phyloP scores from a whole-genome alignment of 1,140 invertebrate species.

The Drosophila busckii region DNA sequence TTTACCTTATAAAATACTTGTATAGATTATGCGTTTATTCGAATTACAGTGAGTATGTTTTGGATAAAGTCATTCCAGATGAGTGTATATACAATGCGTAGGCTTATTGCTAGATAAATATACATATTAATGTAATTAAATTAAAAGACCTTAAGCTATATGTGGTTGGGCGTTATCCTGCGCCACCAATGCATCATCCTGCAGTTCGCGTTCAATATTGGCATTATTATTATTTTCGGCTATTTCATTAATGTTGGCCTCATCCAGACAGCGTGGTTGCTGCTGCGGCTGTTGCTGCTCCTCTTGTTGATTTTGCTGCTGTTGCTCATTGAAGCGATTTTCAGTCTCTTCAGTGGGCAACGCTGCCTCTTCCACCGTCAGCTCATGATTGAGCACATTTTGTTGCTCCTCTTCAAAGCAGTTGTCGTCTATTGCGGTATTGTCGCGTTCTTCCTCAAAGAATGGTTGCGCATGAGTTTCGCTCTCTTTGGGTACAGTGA shows the following conservation, averaged over 20 bases:
- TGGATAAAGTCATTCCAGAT: no score
- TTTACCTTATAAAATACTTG: not conserved
- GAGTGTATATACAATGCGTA: no score
- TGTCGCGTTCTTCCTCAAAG: not conserved
- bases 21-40: not conserved
- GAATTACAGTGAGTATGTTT: no score
- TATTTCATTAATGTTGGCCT: constrained; percentile 76
- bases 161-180: constrained; percentile 42
- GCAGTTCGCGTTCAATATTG: constrained; percentile 73
- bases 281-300: constrained; percentile 7
- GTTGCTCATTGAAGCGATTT: constrained; percentile 66
- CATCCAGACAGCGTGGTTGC: constrained; percentile 42
- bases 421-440: constrained; percentile 1
- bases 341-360: constrained; percentile 63
- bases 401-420: constrained; percentile 69
- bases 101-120: no score
- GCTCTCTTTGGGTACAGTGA: constrained; percentile 41
- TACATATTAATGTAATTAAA: not conserved
- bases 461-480: constrained; percentile 37
- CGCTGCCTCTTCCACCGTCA: constrained; percentile 26
- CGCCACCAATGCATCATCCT: constrained; percentile 55
- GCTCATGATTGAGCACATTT: constrained; percentile 65
- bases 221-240: constrained; percentile 77
- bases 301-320: constrained; percentile 23
- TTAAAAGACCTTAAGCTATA: constrained; percentile 7